Conservation (phyloP, 1,140 invertebrate genomes). For the Cotesia glomerata region DNA sequence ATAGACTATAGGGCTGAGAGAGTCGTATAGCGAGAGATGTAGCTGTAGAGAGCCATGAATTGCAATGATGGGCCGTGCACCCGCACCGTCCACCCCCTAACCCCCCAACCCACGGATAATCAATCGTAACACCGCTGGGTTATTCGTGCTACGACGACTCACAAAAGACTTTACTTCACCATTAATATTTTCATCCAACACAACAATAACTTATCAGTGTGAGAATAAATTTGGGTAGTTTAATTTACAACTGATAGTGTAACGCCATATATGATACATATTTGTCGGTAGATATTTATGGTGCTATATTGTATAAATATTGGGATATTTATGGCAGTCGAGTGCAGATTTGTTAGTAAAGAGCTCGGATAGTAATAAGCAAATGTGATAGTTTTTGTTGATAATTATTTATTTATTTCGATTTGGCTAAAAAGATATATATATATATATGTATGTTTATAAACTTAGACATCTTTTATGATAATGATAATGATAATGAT, state of each 20-base stretch:
- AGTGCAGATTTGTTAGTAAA: slow-evolving; percentile 36
- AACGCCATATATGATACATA: too few species aligned
- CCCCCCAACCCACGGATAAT: slow-evolving; percentile 56
- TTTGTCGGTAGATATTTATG: background rate
- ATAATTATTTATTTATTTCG: background rate
- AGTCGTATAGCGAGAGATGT: slow-evolving; percentile 36
- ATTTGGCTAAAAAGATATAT: background rate
- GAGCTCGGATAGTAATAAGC: slow-evolving; percentile 34
- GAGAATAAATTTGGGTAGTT: background rate
- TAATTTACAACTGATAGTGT: too few species aligned
- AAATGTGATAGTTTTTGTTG: slow-evolving; percentile 22
- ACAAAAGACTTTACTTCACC: slow-evolving; percentile 24
- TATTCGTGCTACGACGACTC: slow-evolving; percentile 46
- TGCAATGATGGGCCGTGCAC: slow-evolving; percentile 40
- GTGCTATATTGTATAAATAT: slow-evolving; percentile 12
- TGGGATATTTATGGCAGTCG: slow-evolving; percentile 32
- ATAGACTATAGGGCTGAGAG: slow-evolving; percentile 37
- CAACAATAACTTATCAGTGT: background rate
- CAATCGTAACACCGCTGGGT: slow-evolving; percentile 61
- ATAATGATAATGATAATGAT: too few species aligned
- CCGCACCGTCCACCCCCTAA: slow-evolving; percentile 34
- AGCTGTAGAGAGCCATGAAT: slow-evolving; percentile 45
- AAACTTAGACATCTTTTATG: too few species aligned
- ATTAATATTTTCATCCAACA: background rate
- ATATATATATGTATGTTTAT: slow-evolving; percentile 6